These are phyloP conservation scores for Myiagra hebetior DNA, from an alignment of 2,113 vertebrate species.

Conservation along the genomic window DNA sequence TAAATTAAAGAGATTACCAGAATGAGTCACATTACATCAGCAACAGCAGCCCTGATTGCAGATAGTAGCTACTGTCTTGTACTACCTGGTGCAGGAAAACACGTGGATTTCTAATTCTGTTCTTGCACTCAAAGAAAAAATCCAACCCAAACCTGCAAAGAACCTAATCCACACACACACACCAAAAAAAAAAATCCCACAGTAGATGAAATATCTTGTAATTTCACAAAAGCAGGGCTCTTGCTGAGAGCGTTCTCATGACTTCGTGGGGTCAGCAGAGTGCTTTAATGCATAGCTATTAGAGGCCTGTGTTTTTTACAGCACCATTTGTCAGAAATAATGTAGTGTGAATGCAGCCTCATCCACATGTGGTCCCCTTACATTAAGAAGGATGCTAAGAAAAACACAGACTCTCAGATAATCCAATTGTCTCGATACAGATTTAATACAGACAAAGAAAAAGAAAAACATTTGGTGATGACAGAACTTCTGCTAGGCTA, in stretches of 20 bases:
- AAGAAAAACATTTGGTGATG: background rate
- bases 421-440: background rate
- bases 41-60: background rate
- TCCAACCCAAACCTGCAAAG: background rate
- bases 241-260: background rate
- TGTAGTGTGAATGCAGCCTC: background rate
- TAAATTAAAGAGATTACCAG: slow-evolving; percentile 12
- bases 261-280: background rate
- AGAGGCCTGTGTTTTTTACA: background rate
- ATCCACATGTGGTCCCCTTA: background rate
- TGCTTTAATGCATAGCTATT: background rate
- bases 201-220: background rate
- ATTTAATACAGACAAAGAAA: background rate
- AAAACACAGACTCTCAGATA: background rate
- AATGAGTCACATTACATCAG: background rate
- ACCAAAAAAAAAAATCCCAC: background rate
- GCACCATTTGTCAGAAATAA: slow-evolving; percentile 26
- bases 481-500: background rate
- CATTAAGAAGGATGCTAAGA: background rate
- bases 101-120: background rate
- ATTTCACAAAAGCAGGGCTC: background rate
- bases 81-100: background rate
- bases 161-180: background rate
- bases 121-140: background rate
- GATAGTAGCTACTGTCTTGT: background rate